These are phyloP conservation scores for Automeris io DNA, from an alignment of 2,888 invertebrate genomes.

Conservation along the genomic window DNA sequence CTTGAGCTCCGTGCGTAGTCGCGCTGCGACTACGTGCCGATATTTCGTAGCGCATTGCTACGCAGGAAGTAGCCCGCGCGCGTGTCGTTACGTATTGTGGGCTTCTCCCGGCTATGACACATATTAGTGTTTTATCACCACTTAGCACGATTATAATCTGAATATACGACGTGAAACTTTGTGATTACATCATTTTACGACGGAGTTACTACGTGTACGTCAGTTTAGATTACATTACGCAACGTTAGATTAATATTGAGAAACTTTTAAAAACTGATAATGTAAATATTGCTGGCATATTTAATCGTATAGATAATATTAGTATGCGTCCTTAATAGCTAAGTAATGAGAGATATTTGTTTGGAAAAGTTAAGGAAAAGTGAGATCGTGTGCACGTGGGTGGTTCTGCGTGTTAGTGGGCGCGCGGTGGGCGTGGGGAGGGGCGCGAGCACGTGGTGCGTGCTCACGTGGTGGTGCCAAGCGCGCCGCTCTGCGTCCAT, in stretches of 20 bases:
- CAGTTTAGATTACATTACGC: background rate
- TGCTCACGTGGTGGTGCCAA: constrained; percentile 66
- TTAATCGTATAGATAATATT: too few species aligned
- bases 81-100: constrained; percentile 31
- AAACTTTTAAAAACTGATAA: background rate
- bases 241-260: background rate
- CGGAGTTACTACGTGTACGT: constrained; percentile 10
- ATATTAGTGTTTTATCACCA: background rate
- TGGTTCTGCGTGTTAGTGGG: constrained; percentile 30
- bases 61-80: constrained; percentile 14
- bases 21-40: constrained; percentile 20
- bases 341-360: background rate
- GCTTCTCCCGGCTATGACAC: background rate
- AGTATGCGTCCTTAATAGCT: background rate
- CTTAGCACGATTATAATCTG: background rate
- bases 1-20: constrained; percentile 15
- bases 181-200: constrained; percentile 14
- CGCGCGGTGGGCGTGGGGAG: constrained; percentile 37
- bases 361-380: constrained; percentile 11
- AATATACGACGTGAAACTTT: background rate
- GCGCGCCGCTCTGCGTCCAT: constrained; percentile 46
- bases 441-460: constrained; percentile 66
- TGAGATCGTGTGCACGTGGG: constrained; percentile 17
- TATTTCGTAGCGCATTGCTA: constrained; percentile 37
- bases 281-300: too few species aligned